Evolutionary conservation across 1,140 invertebrate genomes (phyloP).

Genomic region (Pteromalus puparum): DNA sequence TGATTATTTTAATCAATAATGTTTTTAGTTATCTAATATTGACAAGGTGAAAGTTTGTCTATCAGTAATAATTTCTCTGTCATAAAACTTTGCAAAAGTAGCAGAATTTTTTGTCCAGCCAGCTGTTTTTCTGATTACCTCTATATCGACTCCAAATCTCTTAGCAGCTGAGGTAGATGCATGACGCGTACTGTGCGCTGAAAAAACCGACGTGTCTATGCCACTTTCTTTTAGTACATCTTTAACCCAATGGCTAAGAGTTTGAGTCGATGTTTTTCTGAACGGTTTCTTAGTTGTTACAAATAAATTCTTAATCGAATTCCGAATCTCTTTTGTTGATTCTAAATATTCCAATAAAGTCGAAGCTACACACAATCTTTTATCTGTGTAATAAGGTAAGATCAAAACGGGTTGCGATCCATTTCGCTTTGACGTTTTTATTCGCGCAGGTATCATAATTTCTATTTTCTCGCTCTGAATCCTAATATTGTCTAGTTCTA

Average conservation of each 20-base stretch:
- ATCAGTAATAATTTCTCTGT: not conserved
- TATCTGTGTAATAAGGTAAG: too few species aligned
- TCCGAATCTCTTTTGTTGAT: too few species aligned
- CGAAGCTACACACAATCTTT: too few species aligned
- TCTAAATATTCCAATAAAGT: too few species aligned
- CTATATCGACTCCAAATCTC: constrained; percentile 23
- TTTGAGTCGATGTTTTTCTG: constrained; percentile 20
- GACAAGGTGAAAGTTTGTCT: constrained; percentile 36
- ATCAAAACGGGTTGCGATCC: not conserved
- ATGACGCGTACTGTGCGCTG: too few species aligned
- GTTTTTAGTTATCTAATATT: too few species aligned
- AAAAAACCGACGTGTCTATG: constrained; percentile 41
- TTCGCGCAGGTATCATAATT: not conserved
- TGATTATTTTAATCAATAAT: too few species aligned
- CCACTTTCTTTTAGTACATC: not conserved
- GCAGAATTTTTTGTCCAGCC: constrained; percentile 49
- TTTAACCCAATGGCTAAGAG: constrained; percentile 48
- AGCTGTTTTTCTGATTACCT: constrained; percentile 46
- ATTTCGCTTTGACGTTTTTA: constrained; percentile 23
- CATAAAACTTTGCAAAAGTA: constrained; percentile 17
- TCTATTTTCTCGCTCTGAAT: not conserved
- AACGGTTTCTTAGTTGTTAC: too few species aligned
- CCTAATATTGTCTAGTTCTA: constrained; percentile 12
- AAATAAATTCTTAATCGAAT: too few species aligned
- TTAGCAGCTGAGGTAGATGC: too few species aligned